Conservation (phyloP, 2,113 vertebrate genomes). For the Sclerurus mexicanus region DNA sequence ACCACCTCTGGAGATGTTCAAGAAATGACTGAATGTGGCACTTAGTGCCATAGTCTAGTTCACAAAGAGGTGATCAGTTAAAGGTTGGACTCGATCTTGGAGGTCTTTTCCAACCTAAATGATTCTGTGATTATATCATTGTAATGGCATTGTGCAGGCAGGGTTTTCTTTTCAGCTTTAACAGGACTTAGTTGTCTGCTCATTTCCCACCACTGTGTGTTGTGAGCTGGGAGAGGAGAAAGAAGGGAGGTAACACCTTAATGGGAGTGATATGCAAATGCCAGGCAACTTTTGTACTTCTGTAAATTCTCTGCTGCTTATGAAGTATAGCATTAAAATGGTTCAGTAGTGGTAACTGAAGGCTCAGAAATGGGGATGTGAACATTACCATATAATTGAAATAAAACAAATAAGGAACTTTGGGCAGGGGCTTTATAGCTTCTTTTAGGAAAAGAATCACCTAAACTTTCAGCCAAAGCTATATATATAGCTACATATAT, state of each 20-base stretch:
- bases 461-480: not conserved
- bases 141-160: not conserved
- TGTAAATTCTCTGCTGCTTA: not conserved
- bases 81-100: not conserved
- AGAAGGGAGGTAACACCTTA: not conserved
- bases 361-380: not conserved
- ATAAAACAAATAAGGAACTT: not conserved
- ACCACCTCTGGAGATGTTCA: not conserved
- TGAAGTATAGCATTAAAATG: not conserved
- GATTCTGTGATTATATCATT: not conserved
- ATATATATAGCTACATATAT: too few species aligned
- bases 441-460: not conserved
- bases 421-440: not conserved
- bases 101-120: not conserved
- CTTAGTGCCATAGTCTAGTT: not conserved
- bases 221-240: not conserved
- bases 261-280: not conserved
- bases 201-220: not conserved
- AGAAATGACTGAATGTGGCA: not conserved
- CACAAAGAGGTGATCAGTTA: not conserved
- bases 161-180: not conserved
- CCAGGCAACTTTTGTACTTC: not conserved
- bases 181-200: not conserved
- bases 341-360: not conserved
- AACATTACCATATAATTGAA: not conserved